Percentiles rank a stretch among this genome's conserved stretches.
Evolutionary conservation across 2,797 vertebrate species (phyloP).

Genomic region (Sebastes hubbsi): DNA sequence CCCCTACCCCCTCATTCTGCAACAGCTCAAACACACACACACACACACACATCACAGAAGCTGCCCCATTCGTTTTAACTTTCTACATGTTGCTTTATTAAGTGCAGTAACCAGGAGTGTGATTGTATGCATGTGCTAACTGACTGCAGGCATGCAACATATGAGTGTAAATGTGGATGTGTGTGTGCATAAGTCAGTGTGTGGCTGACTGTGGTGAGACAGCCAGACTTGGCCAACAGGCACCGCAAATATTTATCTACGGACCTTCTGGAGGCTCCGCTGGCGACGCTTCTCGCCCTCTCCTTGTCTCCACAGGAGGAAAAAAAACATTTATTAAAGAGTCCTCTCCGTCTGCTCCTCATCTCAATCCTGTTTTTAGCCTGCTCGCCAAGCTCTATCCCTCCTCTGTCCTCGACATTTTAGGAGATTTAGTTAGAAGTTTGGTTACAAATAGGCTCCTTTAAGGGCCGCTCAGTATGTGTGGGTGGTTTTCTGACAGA

Average conservation of each 20-base stretch:
- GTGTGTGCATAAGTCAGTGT: not conserved
- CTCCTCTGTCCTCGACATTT: not conserved
- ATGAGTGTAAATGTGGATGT: not conserved
- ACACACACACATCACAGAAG: not conserved
- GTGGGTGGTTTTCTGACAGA: not conserved
- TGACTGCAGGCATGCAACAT: not conserved
- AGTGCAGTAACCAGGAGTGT: not conserved
- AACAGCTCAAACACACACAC: not conserved
- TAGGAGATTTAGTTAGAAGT: not conserved
- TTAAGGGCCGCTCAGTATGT: not conserved
- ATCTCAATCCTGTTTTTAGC: not conserved
- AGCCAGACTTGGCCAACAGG: slow-evolving; percentile 39
- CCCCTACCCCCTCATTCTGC: not conserved
- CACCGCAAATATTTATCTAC: slow-evolving; percentile 77
- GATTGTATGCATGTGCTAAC: not conserved
- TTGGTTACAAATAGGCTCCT: not conserved
- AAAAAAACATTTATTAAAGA: not conserved
- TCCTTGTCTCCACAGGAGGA: slow-evolving; percentile 19
- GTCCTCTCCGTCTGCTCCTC: not conserved
- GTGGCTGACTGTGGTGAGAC: slow-evolving; percentile 29
- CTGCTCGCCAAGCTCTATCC: not conserved
- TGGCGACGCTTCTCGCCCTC: slow-evolving; percentile 23
- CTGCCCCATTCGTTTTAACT: slow-evolving; percentile 21
- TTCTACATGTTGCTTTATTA: slow-evolving; percentile 33
- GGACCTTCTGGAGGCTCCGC: slow-evolving; percentile 33